Conservation (phyloP, 2,113 vertebrate genomes). For the Hypanus sabinus region DNA sequence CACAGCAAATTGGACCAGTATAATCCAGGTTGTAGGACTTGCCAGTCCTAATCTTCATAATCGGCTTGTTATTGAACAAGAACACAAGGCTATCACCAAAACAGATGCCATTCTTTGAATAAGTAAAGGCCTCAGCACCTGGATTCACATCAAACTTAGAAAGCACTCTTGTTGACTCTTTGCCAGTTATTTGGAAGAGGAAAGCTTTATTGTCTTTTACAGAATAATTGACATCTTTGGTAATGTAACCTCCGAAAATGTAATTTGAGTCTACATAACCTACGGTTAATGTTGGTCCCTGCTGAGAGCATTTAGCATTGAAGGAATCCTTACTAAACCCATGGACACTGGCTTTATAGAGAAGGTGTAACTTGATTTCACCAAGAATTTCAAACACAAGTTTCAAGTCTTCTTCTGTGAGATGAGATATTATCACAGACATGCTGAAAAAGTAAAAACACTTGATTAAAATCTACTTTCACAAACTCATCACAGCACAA, state of each 20-base stretch:
- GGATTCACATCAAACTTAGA: not conserved
- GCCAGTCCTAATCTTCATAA: not conserved
- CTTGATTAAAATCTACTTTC: not conserved
- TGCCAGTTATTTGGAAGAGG: not conserved
- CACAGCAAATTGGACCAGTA: not conserved
- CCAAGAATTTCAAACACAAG: not conserved
- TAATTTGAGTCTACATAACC: not conserved
- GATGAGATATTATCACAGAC: not conserved
- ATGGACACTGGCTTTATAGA: constrained; percentile 16
- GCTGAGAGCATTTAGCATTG: not conserved
- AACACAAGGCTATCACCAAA: not conserved
- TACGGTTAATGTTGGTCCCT: constrained; percentile 5
- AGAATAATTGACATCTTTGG: not conserved
- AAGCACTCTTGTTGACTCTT: no score
- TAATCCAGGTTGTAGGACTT: not conserved
- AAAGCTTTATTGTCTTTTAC: not conserved
- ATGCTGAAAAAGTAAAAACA: constrained; percentile 1
- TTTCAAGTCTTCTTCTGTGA: not conserved
- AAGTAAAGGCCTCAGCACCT: not conserved
- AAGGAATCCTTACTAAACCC: fast-evolving
- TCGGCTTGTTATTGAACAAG: not conserved
- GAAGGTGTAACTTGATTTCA: not conserved
- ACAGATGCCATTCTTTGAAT: not conserved
- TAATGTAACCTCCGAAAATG: not conserved
- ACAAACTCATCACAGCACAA: no score